A percentile compares a stretch with the other conserved stretches of the same genome.
Evolutionary conservation across 2,797 vertebrate genomes (phyloP).

Genomic region (Petrocephalus sullivani): DNA sequence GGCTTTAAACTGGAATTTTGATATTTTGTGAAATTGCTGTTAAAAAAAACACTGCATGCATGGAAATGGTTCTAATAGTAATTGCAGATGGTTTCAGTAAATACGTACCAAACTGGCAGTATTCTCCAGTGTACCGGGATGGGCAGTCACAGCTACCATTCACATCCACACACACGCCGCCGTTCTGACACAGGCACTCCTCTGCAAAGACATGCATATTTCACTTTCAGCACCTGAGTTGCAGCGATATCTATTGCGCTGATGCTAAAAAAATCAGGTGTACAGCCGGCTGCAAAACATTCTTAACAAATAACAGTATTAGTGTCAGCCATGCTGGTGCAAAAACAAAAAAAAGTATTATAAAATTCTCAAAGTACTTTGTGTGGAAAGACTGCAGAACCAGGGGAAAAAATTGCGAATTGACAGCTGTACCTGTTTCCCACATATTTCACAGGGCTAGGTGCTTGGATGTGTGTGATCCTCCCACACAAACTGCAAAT

Average conservation of each 20-base stretch:
- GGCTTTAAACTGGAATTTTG: neutral
- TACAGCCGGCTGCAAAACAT: neutral
- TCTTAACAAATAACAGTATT: slow-evolving; percentile 6
- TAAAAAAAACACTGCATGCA: neutral
- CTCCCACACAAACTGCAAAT: slow-evolving; percentile 45
- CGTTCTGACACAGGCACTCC: slow-evolving; percentile 84
- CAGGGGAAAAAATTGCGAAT: slow-evolving; percentile 33
- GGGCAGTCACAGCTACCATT: slow-evolving; percentile 73
- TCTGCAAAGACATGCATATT: slow-evolving; percentile 41
- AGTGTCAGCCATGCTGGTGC: slow-evolving; percentile 26
- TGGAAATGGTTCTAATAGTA: neutral
- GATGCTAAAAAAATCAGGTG: neutral
- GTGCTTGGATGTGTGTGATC: slow-evolving; percentile 46
- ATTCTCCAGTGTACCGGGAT: slow-evolving; percentile 71
- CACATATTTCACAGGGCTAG: slow-evolving; percentile 45
- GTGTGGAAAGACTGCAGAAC: slow-evolving; percentile 36
- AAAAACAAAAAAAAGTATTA: slow-evolving; percentile 43
- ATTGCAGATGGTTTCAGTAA: neutral
- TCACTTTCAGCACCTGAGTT: neutral
- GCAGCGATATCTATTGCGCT: neutral
- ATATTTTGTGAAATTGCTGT: neutral
- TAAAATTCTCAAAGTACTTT: slow-evolving; percentile 43
- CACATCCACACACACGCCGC: slow-evolving; percentile 76
- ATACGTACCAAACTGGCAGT: slow-evolving; percentile 88
- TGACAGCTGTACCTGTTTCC: slow-evolving; percentile 39